phyloP scores from a whole-genome alignment of 2,113 vertebrate genomes.

The Lampris incognitus region DNA sequence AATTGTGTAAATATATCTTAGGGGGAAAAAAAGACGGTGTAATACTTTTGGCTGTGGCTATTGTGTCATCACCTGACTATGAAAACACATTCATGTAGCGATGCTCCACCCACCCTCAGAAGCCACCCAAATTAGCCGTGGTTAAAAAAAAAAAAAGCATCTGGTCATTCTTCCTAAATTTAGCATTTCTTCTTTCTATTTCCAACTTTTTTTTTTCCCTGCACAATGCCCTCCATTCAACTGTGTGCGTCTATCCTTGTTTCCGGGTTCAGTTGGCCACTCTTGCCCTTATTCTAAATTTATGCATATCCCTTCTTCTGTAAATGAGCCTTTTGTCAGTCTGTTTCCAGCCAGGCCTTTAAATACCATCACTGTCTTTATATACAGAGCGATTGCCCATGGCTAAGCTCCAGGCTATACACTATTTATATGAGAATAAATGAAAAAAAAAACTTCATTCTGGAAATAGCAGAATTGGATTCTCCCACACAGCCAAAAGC shows the following conservation, averaged over 20 bases:
- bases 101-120: constrained; percentile 37
- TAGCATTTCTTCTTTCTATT: constrained; percentile 57
- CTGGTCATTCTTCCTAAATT: constrained; percentile 60
- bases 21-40: constrained; percentile 12
- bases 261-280: constrained; percentile 38
- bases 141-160: constrained; percentile 50
- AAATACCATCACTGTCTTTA: constrained; percentile 38
- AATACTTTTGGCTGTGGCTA: constrained; percentile 35
- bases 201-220: constrained; percentile 38
- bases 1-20: too few relatives aligned
- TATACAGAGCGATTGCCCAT: constrained; percentile 11
- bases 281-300: constrained; percentile 43
- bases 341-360: constrained; percentile 1
- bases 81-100: constrained; percentile 52
- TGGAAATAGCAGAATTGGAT: neutral
- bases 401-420: constrained; percentile 4
- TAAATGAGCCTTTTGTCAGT: constrained; percentile 48
- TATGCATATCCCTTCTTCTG: constrained; percentile 11
- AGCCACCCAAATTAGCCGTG: constrained; percentile 46
- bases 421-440: neutral
- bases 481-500: neutral
- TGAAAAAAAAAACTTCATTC: neutral
- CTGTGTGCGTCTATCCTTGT: constrained; percentile 46
- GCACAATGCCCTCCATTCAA: constrained; percentile 60
- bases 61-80: neutral